These are phyloP conservation scores for Scaptodrosophila lebanonensis DNA, from an alignment of 1,140 invertebrate genomes.

Conservation along the genomic window DNA sequence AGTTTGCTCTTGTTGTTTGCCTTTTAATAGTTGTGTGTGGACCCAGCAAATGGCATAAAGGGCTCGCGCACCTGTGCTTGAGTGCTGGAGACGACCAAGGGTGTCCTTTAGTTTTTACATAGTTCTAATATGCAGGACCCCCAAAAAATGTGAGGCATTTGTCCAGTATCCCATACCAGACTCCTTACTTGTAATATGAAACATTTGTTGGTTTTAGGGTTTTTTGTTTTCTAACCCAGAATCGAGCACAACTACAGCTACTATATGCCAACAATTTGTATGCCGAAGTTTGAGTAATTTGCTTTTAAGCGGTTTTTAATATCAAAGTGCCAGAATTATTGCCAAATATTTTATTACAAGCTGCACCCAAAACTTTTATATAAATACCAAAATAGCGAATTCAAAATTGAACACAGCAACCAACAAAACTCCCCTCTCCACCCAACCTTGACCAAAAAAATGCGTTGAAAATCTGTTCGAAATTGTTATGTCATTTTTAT, in stretches of 20 bases:
- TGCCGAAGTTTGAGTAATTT: constrained; percentile 51
- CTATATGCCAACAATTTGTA: too few species aligned
- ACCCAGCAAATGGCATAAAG: constrained; percentile 6
- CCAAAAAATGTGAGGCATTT: constrained; percentile 22
- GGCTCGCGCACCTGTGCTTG: constrained; percentile 32
- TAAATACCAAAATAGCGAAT: too few species aligned
- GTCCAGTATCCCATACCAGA: not conserved
- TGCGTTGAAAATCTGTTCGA: constrained; percentile 62
- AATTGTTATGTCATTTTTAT: constrained; percentile 72
- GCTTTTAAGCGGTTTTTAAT: constrained; percentile 65
- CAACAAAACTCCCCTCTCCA: constrained; percentile 3
- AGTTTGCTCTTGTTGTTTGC: constrained; percentile 46
- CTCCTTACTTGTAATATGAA: not conserved
- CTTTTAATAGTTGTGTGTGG: constrained; percentile 40
- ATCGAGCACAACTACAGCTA: not conserved
- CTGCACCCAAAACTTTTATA: too few species aligned
- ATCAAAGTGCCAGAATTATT: constrained; percentile 50
- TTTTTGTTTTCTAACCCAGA: constrained; percentile 16
- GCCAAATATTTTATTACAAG: constrained; percentile 51
- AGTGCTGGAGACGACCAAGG: constrained; percentile 16
- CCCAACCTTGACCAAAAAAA: constrained; percentile 19
- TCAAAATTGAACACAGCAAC: constrained; percentile 11
- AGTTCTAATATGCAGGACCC: constrained; percentile 10
- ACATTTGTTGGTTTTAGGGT: constrained; percentile 47
- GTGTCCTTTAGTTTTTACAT: not conserved